These are phyloP conservation scores for Xestia c-nigrum DNA, from an alignment of 2,888 invertebrate species.

Conservation along the genomic window DNA sequence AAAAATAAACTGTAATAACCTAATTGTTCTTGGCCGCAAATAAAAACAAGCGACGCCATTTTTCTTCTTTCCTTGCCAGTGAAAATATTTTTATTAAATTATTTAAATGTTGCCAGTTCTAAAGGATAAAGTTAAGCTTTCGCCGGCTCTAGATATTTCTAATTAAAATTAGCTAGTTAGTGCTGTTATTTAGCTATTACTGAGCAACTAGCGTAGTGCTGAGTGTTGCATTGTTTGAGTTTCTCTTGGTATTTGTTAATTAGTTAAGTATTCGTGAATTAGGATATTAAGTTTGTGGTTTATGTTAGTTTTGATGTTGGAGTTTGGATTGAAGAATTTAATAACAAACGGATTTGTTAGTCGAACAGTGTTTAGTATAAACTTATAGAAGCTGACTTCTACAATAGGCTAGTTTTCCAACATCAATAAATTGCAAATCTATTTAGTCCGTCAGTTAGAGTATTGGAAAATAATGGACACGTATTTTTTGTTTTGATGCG, in stretches of 20 bases:
- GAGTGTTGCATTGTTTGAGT: slow-evolving; percentile 2
- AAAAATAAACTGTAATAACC: not conserved
- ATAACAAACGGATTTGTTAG: not conserved
- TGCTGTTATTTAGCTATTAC: slow-evolving; percentile 19
- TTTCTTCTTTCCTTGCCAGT: not conserved
- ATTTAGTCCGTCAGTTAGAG: too few species aligned
- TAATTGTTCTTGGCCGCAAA: not conserved
- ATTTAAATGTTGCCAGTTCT: slow-evolving; percentile 34
- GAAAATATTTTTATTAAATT: slow-evolving; percentile 41
- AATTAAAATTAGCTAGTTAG: slow-evolving; percentile 37
- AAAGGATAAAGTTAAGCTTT: slow-evolving; percentile 5
- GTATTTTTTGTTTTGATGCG: too few species aligned
- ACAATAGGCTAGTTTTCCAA: too few species aligned
- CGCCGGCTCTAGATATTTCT: slow-evolving; percentile 3
- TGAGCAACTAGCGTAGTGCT: slow-evolving; percentile 26
- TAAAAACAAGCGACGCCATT: not conserved
- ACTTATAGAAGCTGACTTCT: not conserved
- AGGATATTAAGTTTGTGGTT: not conserved
- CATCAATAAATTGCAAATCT: too few species aligned
- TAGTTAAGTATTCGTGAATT: slow-evolving; percentile 21
- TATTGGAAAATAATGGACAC: too few species aligned
- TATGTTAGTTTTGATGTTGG: not conserved
- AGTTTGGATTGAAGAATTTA: slow-evolving; percentile 4
- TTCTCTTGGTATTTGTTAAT: slow-evolving; percentile 16
- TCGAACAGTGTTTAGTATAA: not conserved